Evolutionary conservation across 2,888 invertebrate genomes (phyloP).

Genomic region (Vannuccia rotundouncinata): DNA sequence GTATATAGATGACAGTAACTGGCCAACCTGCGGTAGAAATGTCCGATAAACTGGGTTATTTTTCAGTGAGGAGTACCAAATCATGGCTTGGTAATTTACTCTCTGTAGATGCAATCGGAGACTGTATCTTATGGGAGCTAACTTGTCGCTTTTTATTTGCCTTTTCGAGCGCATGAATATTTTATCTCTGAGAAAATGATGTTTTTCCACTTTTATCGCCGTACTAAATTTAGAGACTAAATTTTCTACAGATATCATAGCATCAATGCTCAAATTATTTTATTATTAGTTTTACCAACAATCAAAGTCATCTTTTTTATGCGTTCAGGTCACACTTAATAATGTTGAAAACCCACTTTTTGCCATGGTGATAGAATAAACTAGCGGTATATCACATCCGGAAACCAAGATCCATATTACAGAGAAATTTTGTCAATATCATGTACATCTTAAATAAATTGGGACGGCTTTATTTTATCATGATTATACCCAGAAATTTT

Average conservation of each 20-base stretch:
- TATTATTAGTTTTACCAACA: background rate
- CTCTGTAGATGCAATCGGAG: conserved; percentile 26
- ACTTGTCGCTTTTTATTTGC: conserved; percentile 5
- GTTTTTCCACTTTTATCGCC: background rate
- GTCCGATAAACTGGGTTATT: conserved; percentile 6
- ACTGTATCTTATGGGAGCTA: background rate
- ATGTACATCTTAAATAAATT: too few species aligned
- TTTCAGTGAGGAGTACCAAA: conserved; percentile 10
- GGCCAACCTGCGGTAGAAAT: conserved; percentile 17
- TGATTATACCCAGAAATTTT: background rate
- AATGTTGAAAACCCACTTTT: background rate
- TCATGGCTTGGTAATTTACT: conserved; percentile 22
- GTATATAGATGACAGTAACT: background rate
- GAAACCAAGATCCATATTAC: background rate
- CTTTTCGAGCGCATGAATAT: conserved; percentile 10
- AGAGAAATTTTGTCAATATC: background rate
- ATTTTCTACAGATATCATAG: background rate
- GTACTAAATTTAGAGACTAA: background rate
- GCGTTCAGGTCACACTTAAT: background rate
- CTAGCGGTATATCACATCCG: background rate
- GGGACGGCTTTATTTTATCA: background rate
- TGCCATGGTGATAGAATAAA: background rate
- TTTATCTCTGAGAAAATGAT: too few species aligned
- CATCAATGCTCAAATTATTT: background rate
- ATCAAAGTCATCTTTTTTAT: background rate